Conservation (phyloP, 2,113 vertebrate genomes). For the Aldabrachelys gigantea region DNA sequence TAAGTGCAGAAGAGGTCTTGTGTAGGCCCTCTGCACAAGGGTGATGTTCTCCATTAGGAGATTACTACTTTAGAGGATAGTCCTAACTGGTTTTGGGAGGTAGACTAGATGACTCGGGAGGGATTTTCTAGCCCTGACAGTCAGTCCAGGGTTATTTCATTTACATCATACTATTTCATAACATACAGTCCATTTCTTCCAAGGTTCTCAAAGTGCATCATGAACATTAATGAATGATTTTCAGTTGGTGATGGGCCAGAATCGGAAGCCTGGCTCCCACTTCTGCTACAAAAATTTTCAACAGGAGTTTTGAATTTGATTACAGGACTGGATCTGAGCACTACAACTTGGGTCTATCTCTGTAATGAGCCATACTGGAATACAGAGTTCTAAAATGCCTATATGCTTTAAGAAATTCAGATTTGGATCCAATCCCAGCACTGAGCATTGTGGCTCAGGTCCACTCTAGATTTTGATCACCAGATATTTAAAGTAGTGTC, state of each 20-base stretch:
- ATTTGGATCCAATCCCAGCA: not conserved
- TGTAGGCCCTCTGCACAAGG: not conserved
- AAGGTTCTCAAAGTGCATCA: not conserved
- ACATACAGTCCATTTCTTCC: not conserved
- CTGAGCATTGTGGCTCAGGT: not conserved
- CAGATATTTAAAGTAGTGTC: not conserved
- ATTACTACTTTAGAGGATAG: not conserved
- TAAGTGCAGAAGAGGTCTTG: not conserved
- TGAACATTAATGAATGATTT: not conserved
- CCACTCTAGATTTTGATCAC: not conserved
- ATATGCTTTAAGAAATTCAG: not conserved
- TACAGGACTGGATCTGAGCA: not conserved
- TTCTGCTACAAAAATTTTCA: not conserved
- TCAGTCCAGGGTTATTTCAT: not conserved
- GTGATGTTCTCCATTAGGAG: not conserved
- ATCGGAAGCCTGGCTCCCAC: not conserved
- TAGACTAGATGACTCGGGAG: not conserved
- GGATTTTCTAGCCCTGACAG: not conserved
- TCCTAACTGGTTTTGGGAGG: not conserved
- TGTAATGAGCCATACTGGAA: not conserved
- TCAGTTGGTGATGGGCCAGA: not conserved
- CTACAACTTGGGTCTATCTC: not conserved
- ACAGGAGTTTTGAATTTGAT: not conserved
- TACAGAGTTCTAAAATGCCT: not conserved
- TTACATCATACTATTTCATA: not conserved